A percentile compares a stretch with the other conserved stretches of the same genome.
Conservation (phyloP, 2,113 vertebrate genomes). For the Trichomycterus rosablanca region DNA sequence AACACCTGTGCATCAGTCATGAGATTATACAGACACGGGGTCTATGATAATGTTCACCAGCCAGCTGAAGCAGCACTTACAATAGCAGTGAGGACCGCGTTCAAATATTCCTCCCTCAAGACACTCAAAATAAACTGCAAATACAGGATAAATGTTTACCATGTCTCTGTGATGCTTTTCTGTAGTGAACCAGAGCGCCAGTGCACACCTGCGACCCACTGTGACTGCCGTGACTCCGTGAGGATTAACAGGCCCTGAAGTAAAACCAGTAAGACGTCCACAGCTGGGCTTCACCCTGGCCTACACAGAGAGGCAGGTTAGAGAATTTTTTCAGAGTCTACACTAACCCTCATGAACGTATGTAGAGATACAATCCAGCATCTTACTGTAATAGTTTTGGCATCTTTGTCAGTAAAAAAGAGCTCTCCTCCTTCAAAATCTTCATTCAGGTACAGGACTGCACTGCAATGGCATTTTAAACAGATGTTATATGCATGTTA, state of each 20-base stretch:
- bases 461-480: conserved; percentile 63
- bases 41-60: no score
- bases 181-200: conserved; percentile 91
- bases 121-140: neutral
- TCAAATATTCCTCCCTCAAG: no score
- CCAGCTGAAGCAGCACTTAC: no score
- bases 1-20: no score
- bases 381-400: conserved; percentile 82
- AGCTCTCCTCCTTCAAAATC: conserved; percentile 88
- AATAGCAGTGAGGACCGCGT: no score
- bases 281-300: conserved; percentile 82
- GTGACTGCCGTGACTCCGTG: conserved; percentile 88
- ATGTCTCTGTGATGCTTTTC: conserved; percentile 82
- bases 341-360: no score
- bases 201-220: conserved; percentile 75
- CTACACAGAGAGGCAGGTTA: conserved; percentile 54
- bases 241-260: conserved; percentile 88
- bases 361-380: no score
- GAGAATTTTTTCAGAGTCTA: no score
- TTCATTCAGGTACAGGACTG: conserved; percentile 89
- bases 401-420: conserved; percentile 86
- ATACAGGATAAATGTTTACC: conserved; percentile 62
- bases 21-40: no score
- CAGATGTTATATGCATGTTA: no score
- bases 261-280: conserved; percentile 88